A percentile compares a stretch with the other conserved stretches of the same genome.
phyloP scores from a whole-genome alignment of 2,888 invertebrate genomes.

The Macaria notata region DNA sequence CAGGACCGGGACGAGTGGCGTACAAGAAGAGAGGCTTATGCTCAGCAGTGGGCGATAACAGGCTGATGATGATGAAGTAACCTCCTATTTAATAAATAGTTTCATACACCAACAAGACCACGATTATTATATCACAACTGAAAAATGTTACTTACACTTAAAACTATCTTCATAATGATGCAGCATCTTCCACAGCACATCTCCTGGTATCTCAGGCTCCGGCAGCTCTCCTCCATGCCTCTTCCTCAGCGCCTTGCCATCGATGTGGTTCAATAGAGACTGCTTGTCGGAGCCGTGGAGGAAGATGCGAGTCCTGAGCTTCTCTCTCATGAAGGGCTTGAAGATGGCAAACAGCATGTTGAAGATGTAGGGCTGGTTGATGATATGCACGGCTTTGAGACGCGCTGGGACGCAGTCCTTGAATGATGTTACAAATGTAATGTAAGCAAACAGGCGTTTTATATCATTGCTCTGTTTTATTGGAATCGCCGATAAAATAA shows the following conservation, averaged over 20 bases:
- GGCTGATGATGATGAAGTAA: no score
- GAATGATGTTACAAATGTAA: slow-evolving; percentile 30
- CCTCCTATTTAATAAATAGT: no score
- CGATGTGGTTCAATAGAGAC: slow-evolving; percentile 82
- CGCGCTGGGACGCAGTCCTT: slow-evolving; percentile 92
- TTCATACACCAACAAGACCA: no score
- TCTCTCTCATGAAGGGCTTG: slow-evolving; percentile 93
- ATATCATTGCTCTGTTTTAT: no score
- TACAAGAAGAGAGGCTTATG: no score
- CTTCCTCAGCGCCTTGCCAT: slow-evolving; percentile 81
- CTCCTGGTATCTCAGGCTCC: slow-evolving; percentile 84
- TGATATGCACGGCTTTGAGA: slow-evolving; percentile 91
- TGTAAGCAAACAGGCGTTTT: no score
- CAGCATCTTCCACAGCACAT: slow-evolving; percentile 85
- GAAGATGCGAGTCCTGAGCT: slow-evolving; percentile 88
- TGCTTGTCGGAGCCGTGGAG: slow-evolving; percentile 88
- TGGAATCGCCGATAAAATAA: no score
- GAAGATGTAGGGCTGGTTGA: slow-evolving; percentile 94
- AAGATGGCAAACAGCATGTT: slow-evolving; percentile 93
- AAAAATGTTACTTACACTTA: slow-evolving; percentile 76
- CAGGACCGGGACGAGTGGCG: no score
- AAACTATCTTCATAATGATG: slow-evolving; percentile 85
- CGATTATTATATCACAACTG: no score
- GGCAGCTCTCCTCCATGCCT: slow-evolving; percentile 86
- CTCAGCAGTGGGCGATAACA: no score